Percentiles rank a stretch among this genome's conserved stretches.
Evolutionary conservation across 1,140 invertebrate species (phyloP).

Genomic region (Drosophila trapezifrons): DNA sequence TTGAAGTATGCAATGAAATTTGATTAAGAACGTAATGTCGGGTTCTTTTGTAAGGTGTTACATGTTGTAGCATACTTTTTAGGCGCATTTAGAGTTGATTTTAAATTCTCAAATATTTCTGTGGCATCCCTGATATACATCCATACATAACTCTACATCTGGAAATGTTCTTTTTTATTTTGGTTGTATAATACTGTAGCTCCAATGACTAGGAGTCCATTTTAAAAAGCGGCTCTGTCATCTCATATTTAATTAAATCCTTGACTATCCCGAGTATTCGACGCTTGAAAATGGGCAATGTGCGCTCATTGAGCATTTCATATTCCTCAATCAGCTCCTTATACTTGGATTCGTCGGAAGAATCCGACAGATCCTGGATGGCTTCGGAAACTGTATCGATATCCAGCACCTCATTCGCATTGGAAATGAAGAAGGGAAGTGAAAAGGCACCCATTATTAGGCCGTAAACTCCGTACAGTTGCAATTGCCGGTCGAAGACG

Average conservation of each 20-base stretch:
- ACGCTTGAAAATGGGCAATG: constrained; percentile 62
- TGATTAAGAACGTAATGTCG: too few species aligned
- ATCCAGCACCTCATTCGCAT: constrained; percentile 57
- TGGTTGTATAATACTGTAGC: constrained; percentile 30
- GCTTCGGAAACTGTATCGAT: constrained; percentile 65
- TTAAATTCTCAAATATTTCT: not conserved
- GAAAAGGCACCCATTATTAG: constrained; percentile 61
- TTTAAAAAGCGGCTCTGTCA: constrained; percentile 32
- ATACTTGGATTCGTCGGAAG: constrained; percentile 45
- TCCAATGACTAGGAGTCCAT: not conserved
- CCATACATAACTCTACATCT: not conserved
- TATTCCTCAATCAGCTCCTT: constrained; percentile 53
- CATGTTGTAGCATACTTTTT: too few species aligned
- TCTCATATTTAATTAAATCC: constrained; percentile 59
- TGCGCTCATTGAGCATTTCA: constrained; percentile 60
- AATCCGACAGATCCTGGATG: constrained; percentile 50
- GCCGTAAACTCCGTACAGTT: constrained; percentile 51
- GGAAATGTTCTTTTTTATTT: constrained; percentile 1
- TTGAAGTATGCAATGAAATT: too few species aligned
- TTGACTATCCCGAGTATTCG: constrained; percentile 52
- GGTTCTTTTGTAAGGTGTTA: not conserved
- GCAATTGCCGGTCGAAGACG: constrained; percentile 55
- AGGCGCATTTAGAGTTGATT: not conserved
- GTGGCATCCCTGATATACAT: not conserved
- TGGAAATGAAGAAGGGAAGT: constrained; percentile 64